phyloP scores from a whole-genome alignment of 2,888 invertebrate species.

The Bellardia bayeri region DNA sequence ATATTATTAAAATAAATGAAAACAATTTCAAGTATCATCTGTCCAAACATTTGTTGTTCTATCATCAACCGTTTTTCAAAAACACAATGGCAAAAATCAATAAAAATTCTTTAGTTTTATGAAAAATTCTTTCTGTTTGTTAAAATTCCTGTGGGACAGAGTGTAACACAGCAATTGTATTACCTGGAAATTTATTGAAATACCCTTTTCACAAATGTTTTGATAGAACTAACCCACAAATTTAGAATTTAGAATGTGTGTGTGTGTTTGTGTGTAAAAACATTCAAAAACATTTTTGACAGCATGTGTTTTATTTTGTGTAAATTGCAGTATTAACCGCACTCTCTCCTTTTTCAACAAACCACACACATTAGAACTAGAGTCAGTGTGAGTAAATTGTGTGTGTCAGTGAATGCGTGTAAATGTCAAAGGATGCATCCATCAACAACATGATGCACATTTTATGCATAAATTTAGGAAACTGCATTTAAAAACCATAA shows the following conservation, averaged over 20 bases:
- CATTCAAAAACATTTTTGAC: constrained; percentile 54
- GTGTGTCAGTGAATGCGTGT: constrained; percentile 31
- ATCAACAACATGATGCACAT: constrained; percentile 60
- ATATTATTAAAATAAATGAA: constrained; percentile 42
- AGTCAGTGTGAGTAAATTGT: neutral
- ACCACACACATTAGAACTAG: constrained; percentile 17
- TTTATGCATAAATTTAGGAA: constrained; percentile 63
- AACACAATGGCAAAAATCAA: constrained; percentile 47
- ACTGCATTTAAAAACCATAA: constrained; percentile 55
- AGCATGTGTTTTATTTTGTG: constrained; percentile 66
- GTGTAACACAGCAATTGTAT: constrained; percentile 48
- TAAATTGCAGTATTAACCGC: constrained; percentile 59
- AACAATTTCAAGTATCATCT: constrained; percentile 49
- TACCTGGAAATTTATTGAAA: constrained; percentile 67
- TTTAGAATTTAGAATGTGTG: neutral
- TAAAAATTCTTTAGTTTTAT: constrained; percentile 69
- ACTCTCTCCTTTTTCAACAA: neutral
- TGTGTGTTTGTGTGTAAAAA: too few species aligned
- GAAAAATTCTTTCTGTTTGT: constrained; percentile 46
- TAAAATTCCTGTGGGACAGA: constrained; percentile 66
- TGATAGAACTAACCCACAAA: constrained; percentile 64
- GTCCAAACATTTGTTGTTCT: constrained; percentile 38
- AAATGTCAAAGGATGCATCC: constrained; percentile 62
- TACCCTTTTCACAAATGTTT: constrained; percentile 63
- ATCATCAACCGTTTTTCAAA: constrained; percentile 16